Percentiles rank a stretch among this genome's conserved stretches.
Evolutionary conservation across 92 coral and sea anemone genomes (phyloP).

Genomic region (Zoanthus sociatus): DNA sequence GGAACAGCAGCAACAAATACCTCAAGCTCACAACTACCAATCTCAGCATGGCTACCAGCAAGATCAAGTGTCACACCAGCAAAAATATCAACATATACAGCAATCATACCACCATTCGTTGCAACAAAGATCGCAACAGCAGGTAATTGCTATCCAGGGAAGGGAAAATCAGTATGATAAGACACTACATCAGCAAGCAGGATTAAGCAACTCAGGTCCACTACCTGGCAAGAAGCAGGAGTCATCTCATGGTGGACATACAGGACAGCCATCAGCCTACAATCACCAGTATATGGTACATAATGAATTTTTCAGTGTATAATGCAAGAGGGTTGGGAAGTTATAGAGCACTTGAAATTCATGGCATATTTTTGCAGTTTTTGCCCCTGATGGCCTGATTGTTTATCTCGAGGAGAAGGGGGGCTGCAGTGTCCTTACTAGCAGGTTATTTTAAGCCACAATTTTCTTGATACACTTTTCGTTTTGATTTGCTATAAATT

Average conservation of each 20-base stretch:
- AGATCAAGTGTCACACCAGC: constrained; percentile 49
- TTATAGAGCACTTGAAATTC: no score
- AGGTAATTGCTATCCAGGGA: constrained; percentile 3
- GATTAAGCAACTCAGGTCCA: not conserved
- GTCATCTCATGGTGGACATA: constrained; percentile 19
- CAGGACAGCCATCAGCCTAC: constrained; percentile 18
- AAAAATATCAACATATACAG: constrained; percentile 51
- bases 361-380: no score
- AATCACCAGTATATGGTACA: constrained; percentile 38
- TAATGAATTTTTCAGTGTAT: not conserved
- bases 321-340: no score
- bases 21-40: constrained; percentile 32
- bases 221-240: constrained; percentile 15
- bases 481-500: no score
- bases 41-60: constrained; percentile 33
- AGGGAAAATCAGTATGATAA: constrained; percentile 36
- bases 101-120: constrained; percentile 19
- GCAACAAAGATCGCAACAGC: constrained; percentile 16
- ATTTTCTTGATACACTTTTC: no score
- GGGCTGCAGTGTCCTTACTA: no score
- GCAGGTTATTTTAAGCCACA: no score
- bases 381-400: no score
- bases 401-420: no score
- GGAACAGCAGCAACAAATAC: constrained; percentile 24
- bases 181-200: constrained; percentile 14